A percentile compares a stretch with the other conserved stretches of the same genome.
Evolutionary conservation across 2,113 vertebrate species (phyloP).

Genomic region (Mugil cephalus): DNA sequence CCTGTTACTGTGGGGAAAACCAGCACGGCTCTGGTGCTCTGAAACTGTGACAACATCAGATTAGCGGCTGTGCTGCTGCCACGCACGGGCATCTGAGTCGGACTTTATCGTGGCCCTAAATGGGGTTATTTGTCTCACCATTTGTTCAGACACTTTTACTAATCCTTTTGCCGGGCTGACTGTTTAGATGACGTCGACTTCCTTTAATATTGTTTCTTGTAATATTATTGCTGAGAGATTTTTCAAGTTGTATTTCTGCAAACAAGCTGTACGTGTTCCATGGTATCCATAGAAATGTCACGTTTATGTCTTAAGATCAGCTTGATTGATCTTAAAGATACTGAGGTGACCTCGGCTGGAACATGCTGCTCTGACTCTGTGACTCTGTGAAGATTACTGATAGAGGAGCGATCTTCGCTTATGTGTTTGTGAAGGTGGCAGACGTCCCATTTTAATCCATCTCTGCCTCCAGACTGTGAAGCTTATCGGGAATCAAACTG

Average conservation of each 20-base stretch:
- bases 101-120: slow-evolving; percentile 7
- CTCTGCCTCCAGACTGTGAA: slow-evolving; percentile 12
- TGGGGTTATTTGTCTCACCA: not conserved
- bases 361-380: not conserved
- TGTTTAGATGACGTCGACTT: not conserved
- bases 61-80: slow-evolving; percentile 34
- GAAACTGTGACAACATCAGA: slow-evolving; percentile 51
- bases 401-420: slow-evolving; percentile 10
- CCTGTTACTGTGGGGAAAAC: slow-evolving; percentile 57
- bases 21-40: slow-evolving; percentile 16
- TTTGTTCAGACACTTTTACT: not conserved
- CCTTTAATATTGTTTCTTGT: not conserved
- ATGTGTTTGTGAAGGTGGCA: slow-evolving; percentile 13
- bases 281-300: too few species aligned
- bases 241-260: too few species aligned
- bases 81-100: slow-evolving; percentile 14
- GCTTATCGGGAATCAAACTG: slow-evolving; percentile 40
- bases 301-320: too few species aligned
- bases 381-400: not conserved
- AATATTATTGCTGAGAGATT: too few species aligned
- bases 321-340: not conserved
- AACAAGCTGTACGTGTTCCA: too few species aligned
- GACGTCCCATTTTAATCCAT: not conserved
- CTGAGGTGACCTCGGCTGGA: slow-evolving; percentile 1
- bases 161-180: not conserved